Evolutionary conservation across 2,113 vertebrate species (phyloP), one percentile per base, ranked within the genome.

Genomic region (Jaculus jaculus): DNA sequence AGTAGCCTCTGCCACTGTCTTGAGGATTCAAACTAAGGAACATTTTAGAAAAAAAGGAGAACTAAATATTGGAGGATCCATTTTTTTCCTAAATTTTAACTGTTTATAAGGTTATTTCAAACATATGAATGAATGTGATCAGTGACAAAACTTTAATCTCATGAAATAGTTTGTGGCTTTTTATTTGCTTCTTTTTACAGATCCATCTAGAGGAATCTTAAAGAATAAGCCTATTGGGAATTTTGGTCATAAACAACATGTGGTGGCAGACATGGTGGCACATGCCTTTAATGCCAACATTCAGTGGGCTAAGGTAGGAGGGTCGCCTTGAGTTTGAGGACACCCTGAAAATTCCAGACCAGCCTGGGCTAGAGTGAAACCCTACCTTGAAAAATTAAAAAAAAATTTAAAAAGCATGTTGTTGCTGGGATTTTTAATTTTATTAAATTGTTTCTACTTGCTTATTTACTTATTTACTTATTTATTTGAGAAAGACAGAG

Each of bases 21-120:
- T 66, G 91, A 60, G 78, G 65, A 78, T 74, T 94, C 68, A 92
- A 96, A 20, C 78, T 92, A 84, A 84, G 90, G 92, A 83, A 84
- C 92, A 97, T 63, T 93, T 72, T 8, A 73, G 39, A 68, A 80
- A 72, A 96, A 28, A 23, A 39, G 69, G 12, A 92, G 34, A 81
- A 68, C 3, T 54, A 81, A 51, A 39, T 74, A 82, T 12, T 20
- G 58, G 77, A 94, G 42, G 30, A 90, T 0, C 1, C 7, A 23
- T 24, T 61, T 93, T 95, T 23, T n/a, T 87, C 84, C 51, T 91
- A 87, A 94, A 72, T 82, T 58, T 78, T 84, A 83, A 87, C 20
- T n/a, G 16, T 69, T 73, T 77, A 21, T 39, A 66, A 82, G 78
- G n/a, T 86, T 93, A 89, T 37, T 84, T 60, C 7, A 82, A 87